phyloP scores from a whole-genome alignment of 2,888 invertebrate genomes.

The Itoplectis maculator region DNA sequence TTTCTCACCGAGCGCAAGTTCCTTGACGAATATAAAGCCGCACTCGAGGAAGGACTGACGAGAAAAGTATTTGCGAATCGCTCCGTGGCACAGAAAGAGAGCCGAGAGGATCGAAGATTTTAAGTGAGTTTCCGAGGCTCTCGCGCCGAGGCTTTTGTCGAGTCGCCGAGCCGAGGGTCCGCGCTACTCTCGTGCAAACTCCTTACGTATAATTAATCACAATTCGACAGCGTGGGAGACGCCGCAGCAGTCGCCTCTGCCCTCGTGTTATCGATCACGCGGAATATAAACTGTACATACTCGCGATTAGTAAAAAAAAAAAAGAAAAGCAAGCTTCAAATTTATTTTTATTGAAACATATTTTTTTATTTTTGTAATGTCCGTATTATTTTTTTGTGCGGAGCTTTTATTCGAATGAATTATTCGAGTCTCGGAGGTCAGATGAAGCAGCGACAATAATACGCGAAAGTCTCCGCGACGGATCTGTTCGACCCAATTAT shows the following conservation, averaged over 20 bases:
- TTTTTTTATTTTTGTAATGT: not conserved
- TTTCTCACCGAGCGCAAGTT: not conserved
- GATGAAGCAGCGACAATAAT: conserved; percentile 4
- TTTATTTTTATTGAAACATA: not conserved
- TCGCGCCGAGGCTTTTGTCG: conserved; percentile 23
- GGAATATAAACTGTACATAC: not conserved
- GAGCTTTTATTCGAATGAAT: not conserved
- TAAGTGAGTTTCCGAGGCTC: conserved; percentile 38
- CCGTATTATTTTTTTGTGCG: not conserved
- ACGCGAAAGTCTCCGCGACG: not conserved
- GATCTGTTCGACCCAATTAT: conserved; percentile 69
- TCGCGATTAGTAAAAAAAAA: not conserved
- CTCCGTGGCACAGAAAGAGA: not conserved
- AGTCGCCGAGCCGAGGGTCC: not conserved
- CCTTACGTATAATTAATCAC: conserved; percentile 57
- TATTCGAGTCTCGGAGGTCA: not conserved
- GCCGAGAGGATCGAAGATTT: conserved; percentile 38
- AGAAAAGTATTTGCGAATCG: conserved; percentile 45
- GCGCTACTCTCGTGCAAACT: conserved; percentile 8
- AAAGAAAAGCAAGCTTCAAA: too few species aligned
- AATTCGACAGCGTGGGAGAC: conserved; percentile 63
- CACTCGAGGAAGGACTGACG: not conserved
- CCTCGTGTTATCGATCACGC: conserved; percentile 48
- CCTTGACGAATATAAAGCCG: conserved; percentile 2
- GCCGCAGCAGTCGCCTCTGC: conserved; percentile 16